Evolutionary conservation across 2,888 invertebrate species (phyloP), one percentile per base, ranked within the genome.

Genomic region (Drosophila sordidula): DNA sequence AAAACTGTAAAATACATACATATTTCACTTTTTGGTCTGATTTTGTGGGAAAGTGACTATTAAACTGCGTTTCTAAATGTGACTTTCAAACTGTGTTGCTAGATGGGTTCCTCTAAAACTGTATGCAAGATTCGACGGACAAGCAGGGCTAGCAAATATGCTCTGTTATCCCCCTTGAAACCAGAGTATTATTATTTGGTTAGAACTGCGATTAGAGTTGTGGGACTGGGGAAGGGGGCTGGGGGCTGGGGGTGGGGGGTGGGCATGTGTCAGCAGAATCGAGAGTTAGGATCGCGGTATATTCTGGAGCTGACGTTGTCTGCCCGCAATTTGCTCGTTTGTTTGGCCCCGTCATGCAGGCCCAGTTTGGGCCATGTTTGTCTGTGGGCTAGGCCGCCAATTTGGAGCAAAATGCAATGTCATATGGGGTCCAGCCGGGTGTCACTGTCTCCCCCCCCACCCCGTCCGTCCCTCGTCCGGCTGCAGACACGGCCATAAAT

Each of bases 401-500:
- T 51, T 67, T 63, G 77, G 62, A 75, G 62, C 72, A 75, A 72
- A 67, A 68, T 77, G 68, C 78, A 75, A 72, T 77, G 78, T 75
- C 75, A 77, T 75, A 72, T 75, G 59, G 63, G 38, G 45, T 26
- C 39, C 26, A 8, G 11, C 34, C 34, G 34, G 34, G 34, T 34
- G 34, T 34, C 34, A 12, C 34, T 25, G 4, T 0, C 4, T 14
- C 39, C 4, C 14, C 12, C 3, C 5, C 0, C 16, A 9, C 25
- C 8, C 39, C 1, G 1, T 18, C 6, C 18, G 29, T 29, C n/a
- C 6, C 8, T 38, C 41, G 9, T 16, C 12, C 12, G 41, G 18
- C 52, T 41, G 18, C 26, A 70, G 69, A 70, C 69, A 56, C 58
- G 86, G 54, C 71, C 67, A 83, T 83, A 83, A 83, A 83, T 83